phyloP scores from a whole-genome alignment of 2,888 invertebrate species.

The Drosophila atripex region DNA sequence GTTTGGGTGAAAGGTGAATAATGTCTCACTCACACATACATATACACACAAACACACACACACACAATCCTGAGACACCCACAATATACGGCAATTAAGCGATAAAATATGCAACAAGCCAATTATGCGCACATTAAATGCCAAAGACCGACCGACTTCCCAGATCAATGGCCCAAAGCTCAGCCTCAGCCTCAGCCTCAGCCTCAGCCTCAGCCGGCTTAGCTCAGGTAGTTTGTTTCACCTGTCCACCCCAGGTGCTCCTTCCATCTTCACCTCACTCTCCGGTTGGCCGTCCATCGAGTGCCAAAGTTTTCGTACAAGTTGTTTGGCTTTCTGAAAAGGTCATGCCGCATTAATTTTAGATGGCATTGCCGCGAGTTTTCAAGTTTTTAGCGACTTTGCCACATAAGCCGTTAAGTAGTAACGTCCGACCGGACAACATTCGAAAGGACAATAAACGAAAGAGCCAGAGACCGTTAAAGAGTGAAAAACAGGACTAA shows the following conservation, averaged over 20 bases:
- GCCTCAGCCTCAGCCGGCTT: not conserved
- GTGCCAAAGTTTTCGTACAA: constrained; percentile 52
- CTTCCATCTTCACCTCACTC: too few relatives aligned
- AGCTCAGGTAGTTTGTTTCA: not conserved
- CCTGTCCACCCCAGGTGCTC: not conserved
- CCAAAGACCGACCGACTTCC: constrained; percentile 34
- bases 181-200: not conserved
- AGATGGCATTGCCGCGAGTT: constrained; percentile 64
- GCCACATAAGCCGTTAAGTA: constrained; percentile 51
- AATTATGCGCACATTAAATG: constrained; percentile 71
- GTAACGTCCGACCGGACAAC: not conserved
- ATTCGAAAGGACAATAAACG: constrained; percentile 1
- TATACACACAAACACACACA: too few relatives aligned
- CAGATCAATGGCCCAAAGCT: constrained; percentile 30
- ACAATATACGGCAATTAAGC: constrained; percentile 49
- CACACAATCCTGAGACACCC: not conserved
- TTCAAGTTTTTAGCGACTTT: constrained; percentile 53
- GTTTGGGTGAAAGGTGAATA: constrained; percentile 7
- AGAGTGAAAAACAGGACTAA: not conserved
- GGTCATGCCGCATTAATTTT: constrained; percentile 64
- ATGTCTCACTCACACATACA: not conserved
- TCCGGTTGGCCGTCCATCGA: constrained; percentile 1
- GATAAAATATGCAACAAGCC: constrained; percentile 61
- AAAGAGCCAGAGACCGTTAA: not conserved
- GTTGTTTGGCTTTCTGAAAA: constrained; percentile 46